These are phyloP conservation scores for Cylloceria caligata DNA, from an alignment of 2,888 invertebrate genomes.

Conservation along the genomic window DNA sequence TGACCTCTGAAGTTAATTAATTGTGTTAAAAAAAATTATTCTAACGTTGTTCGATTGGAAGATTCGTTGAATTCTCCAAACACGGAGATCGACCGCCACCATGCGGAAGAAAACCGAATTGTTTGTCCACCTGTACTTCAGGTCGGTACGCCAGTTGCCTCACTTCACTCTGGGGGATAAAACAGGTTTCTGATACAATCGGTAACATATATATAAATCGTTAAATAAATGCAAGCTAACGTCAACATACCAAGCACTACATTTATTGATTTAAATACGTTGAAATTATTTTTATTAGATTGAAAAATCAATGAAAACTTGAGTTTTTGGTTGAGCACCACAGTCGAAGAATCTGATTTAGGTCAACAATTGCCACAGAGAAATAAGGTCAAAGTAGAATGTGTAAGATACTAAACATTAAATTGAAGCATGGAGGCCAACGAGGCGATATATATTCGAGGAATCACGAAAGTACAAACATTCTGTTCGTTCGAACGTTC, in stretches of 20 bases:
- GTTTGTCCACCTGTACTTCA: slow-evolving; percentile 19
- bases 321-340: neutral
- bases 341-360: neutral
- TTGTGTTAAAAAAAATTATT: neutral
- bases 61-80: slow-evolving; percentile 13
- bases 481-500: slow-evolving; percentile 38
- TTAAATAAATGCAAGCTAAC: neutral
- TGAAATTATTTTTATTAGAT: too few species aligned
- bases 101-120: slow-evolving; percentile 73
- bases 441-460: slow-evolving; percentile 61
- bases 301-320: neutral
- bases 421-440: slow-evolving; percentile 57
- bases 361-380: slow-evolving; percentile 3
- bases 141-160: slow-evolving; percentile 75
- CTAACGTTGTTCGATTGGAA: neutral
- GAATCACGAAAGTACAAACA: slow-evolving; percentile 50
- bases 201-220: slow-evolving; percentile 22
- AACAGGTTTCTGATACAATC: slow-evolving; percentile 37
- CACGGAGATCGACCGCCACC: slow-evolving; percentile 74
- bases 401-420: slow-evolving; percentile 43
- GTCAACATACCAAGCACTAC: too few species aligned
- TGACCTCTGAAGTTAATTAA: neutral
- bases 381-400: slow-evolving; percentile 63
- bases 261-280: too few species aligned
- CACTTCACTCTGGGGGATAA: slow-evolving; percentile 50